phyloP scores from a whole-genome alignment of 2,797 vertebrate species.

The Rhodeus uyekii region DNA sequence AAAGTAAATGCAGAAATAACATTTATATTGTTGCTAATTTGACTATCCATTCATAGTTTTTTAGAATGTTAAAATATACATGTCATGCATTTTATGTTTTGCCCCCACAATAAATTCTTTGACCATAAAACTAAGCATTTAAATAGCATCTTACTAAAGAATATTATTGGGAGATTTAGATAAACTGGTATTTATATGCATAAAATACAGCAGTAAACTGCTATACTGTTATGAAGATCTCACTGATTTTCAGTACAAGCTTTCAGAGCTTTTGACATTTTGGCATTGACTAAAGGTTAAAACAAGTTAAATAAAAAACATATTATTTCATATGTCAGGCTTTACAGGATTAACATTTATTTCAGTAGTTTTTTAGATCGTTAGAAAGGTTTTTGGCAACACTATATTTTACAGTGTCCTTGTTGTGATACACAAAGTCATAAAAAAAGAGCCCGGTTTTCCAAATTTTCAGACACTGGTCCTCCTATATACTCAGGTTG shows the following conservation, averaged over 20 bases:
- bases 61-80: too few relatives aligned
- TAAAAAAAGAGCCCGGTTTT: neutral
- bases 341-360: neutral
- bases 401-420: neutral
- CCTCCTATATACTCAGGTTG: slow-evolving; percentile 15
- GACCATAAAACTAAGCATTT: neutral
- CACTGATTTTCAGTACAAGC: neutral
- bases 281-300: too few relatives aligned
- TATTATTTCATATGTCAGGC: neutral
- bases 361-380: neutral
- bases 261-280: neutral
- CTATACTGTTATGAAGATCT: neutral
- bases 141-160: neutral
- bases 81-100: too few relatives aligned
- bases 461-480: neutral
- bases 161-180: neutral
- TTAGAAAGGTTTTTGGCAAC: neutral
- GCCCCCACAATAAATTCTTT: neutral
- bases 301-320: too few relatives aligned
- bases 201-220: neutral
- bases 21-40: too few relatives aligned
- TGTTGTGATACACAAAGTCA: neutral
- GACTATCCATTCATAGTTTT: too few relatives aligned
- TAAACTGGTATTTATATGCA: neutral
- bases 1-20: too few relatives aligned